Conservation (phyloP, 2,888 invertebrate species). For the Pseudococcus longispinus region DNA sequence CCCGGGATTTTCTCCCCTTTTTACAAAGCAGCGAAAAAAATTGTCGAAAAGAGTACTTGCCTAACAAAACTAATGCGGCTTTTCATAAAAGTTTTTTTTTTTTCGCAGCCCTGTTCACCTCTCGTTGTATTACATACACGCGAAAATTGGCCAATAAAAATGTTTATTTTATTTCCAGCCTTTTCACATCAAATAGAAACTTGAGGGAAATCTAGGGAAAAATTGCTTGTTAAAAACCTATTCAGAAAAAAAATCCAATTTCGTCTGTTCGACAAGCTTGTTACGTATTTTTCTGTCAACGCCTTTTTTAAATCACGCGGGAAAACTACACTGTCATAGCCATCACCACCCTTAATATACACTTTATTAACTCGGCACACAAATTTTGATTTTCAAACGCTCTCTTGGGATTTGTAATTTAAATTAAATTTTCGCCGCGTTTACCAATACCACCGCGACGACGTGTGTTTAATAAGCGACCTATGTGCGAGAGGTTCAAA, state of each 20-base stretch:
- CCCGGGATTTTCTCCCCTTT: background rate
- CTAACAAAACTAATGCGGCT: slow-evolving; percentile 50
- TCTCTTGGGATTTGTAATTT: slow-evolving; percentile 16
- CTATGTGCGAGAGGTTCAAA: background rate
- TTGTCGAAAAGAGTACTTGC: background rate
- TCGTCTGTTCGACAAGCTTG: slow-evolving; percentile 57
- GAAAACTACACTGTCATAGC: slow-evolving; percentile 50
- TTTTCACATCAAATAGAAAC: slow-evolving; percentile 57
- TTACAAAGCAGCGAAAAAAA: background rate
- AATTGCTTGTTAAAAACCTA: slow-evolving; percentile 57
- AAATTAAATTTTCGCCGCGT: slow-evolving; percentile 29
- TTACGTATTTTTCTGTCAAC: slow-evolving; percentile 56
- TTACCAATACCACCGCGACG: background rate
- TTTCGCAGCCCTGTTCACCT: slow-evolving; percentile 55
- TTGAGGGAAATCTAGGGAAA: slow-evolving; percentile 51
- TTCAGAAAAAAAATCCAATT: slow-evolving; percentile 57
- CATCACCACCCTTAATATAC: slow-evolving; percentile 46
- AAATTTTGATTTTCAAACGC: slow-evolving; percentile 43
- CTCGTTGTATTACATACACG: slow-evolving; percentile 44
- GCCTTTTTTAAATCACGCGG: slow-evolving; percentile 52
- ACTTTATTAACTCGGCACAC: slow-evolving; percentile 51
- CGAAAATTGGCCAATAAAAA: slow-evolving; percentile 56
- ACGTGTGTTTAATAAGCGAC: slow-evolving; percentile 26
- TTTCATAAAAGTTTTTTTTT: slow-evolving; percentile 51
- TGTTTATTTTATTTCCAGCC: slow-evolving; percentile 56